Evolutionary conservation across 2,113 vertebrate species (phyloP), one percentile per base, ranked within the genome.

Genomic region (Seriola quinqueradiata): DNA sequence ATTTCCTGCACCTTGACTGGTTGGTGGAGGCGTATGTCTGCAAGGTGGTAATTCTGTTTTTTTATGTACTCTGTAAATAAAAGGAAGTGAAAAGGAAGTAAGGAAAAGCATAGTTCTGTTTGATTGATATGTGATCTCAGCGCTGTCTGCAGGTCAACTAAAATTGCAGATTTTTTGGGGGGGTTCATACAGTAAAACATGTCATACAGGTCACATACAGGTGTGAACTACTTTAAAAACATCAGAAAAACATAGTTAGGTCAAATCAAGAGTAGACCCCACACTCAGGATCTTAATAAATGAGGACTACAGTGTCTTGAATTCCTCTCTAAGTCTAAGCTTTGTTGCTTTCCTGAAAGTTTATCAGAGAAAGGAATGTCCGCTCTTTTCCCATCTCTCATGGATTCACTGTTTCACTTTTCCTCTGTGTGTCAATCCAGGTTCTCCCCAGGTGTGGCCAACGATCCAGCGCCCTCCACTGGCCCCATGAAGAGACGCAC

Each of bases 401-500:
- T 21, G 10, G 25, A 52, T 8, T 57, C 36, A 57, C 61, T 67
- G 44, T 91, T 90, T 88, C 55, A 71, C 44, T 72, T 74, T 42
- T 28, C 8, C 23, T 78, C 4, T 67, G 1, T 68, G 9, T 77
- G 64, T 70, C 3, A 65, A 40, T 58, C 36, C 86, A 97, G 97
- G 46, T 97, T 98, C 88, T 96, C 97, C 28, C 95, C 96, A 1
- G 95, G 95, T 46, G 93, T 95, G 82, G 87, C 95, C 83, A 96
- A 95, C 6, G 97, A 97, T 76, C 90, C 95, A 2, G 89, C 95
- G 7, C 92, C 95, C 79, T 96, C 96, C 48, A 68, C 94, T 46
- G 93, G 95, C 10, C 88, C 96, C 1, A 95, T 94, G 14, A 98
- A 98, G 89, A 96, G 97, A 55, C 95, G 97, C 81, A 97, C 97